Evolutionary conservation across 2,797 vertebrate genomes (phyloP), one percentile per base, ranked within the genome.

Genomic region (Oreortyx pictus): DNA sequence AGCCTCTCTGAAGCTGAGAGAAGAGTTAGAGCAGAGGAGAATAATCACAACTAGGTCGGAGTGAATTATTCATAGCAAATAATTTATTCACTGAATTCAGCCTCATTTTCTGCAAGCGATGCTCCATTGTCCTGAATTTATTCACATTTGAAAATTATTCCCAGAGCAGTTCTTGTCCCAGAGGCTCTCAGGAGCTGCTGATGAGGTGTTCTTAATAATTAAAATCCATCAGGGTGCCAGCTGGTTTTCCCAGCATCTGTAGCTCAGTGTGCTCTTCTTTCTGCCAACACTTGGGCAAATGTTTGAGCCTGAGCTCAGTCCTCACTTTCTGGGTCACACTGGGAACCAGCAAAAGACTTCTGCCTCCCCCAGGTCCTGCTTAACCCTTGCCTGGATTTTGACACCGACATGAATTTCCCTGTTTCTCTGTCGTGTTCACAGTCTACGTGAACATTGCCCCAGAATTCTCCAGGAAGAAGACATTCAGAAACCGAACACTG

Each of bases 31-130:
- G 18, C 31, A 43, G 35, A 92, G 18, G 8, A 47, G 57, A 68
- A 47, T 35, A 47, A 24, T 66, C 75, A 91, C 81, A 96, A 60
- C 49, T 95, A 88, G 94, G 88, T 93, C 62, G 1, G 82, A 54
- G 43, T 95, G 79, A 96, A 95, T 96, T 94, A 96, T 95, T 95
- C 81, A 95, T 93, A 35, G 66, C 54, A 33, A 75, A 90, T 94
- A 37, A 93, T 93, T 94, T 92, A 96, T 94, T 96, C 93, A 89
- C 88, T 62, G 46, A 75, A 59, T 64, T 70, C 27, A 62, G 65
- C 59, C 72, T 80, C 13, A 0, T 90, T 90, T 92, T 82, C 85
- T 57, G 64, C 46, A 29, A 57, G 84, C 76, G 46, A 31, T 0
- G 1, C 52, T 90, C 68, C 59, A 1, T 3, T 78, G 75, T 91